phyloP scores from a whole-genome alignment of 2,113 vertebrate species.

The Suncus etruscus region DNA sequence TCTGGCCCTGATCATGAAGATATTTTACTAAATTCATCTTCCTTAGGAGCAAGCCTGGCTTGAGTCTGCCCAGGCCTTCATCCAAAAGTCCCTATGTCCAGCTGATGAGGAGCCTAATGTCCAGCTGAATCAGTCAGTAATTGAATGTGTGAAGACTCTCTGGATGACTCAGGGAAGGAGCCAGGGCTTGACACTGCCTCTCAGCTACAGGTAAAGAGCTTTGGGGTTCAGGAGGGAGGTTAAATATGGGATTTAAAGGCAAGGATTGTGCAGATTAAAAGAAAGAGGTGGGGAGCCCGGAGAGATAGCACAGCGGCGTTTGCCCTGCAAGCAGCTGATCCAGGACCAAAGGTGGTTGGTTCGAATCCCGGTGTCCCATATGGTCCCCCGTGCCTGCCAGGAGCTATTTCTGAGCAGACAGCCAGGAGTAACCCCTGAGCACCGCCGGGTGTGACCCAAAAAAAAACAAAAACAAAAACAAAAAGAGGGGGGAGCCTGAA shows the following conservation, averaged over 20 bases:
- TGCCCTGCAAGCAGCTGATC: no score
- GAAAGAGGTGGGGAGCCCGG: background rate
- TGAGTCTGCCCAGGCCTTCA: conserved; percentile 69
- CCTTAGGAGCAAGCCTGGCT: conserved; percentile 79
- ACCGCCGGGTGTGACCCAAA: no score
- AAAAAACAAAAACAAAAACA: background rate
- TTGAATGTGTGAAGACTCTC: conserved; percentile 74
- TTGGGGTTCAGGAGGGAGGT: no score
- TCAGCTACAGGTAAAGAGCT: conserved; percentile 79
- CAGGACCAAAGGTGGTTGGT: no score
- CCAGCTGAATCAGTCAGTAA: conserved; percentile 58
- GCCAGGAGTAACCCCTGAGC: no score
- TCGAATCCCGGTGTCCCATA: no score
- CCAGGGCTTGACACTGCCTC: conserved; percentile 63
- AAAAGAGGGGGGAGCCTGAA: background rate
- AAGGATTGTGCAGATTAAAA: background rate
- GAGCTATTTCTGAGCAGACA: no score
- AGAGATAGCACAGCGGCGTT: background rate
- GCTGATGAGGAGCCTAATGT: background rate
- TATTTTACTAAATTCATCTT: conserved; percentile 57
- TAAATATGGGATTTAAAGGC: background rate
- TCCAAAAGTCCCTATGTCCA: conserved; percentile 70
- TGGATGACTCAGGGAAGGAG: conserved; percentile 71
- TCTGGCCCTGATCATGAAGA: background rate
- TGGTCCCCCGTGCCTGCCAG: no score